phyloP scores from a whole-genome alignment of 2,113 vertebrate genomes.

The Indicator maculatus region DNA sequence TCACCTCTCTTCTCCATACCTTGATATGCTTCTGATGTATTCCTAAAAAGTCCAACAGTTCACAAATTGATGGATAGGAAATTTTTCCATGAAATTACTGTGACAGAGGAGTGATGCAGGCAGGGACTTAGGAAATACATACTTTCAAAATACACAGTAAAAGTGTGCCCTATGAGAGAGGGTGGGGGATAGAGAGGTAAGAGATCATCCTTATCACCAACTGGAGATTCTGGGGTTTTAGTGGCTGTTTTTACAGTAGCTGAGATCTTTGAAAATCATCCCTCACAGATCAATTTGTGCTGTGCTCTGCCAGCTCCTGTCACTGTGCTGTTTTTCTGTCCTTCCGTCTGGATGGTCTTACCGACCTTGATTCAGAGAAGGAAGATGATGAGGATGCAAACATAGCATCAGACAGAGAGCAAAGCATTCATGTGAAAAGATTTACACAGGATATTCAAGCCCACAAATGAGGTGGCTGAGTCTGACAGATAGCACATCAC shows the following conservation, averaged over 20 bases:
- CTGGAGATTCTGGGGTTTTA: neutral
- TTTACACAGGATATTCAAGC: neutral
- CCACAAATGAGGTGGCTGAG: neutral
- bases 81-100: constrained; percentile 42
- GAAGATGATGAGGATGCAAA: neutral
- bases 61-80: constrained; percentile 35
- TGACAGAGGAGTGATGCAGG: constrained; percentile 1
- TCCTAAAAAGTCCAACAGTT: constrained; percentile 1
- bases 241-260: neutral
- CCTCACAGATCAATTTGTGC: neutral
- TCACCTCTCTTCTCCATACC: neutral
- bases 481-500: neutral
- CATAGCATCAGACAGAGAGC: neutral
- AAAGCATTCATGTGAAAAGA: neutral
- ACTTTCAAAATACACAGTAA: neutral
- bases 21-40: constrained; percentile 11
- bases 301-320: neutral
- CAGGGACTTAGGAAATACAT: constrained; percentile 9
- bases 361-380: neutral
- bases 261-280: neutral
- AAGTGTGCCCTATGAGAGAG: neutral
- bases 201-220: neutral
- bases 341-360: neutral
- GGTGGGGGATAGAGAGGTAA: neutral
- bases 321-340: neutral